Percentiles rank a stretch among this genome's conserved stretches.
phyloP scores from a whole-genome alignment of 2,888 invertebrate genomes.

The Oscheius onirici region DNA sequence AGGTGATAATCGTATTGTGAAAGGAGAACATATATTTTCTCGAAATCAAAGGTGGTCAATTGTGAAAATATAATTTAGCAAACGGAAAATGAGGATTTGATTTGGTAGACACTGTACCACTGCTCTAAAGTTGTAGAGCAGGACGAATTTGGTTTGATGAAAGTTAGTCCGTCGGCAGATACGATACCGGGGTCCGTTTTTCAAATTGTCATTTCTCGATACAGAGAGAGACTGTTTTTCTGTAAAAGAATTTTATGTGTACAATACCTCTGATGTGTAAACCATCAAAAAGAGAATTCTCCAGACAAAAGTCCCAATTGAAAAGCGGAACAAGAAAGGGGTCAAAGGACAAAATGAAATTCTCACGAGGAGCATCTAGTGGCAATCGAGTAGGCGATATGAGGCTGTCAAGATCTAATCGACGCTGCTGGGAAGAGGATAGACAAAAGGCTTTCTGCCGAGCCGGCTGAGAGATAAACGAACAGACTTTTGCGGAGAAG shows the following conservation, averaged over 20 bases:
- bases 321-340: neutral
- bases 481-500: neutral
- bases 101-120: no score
- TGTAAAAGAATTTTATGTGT: neutral
- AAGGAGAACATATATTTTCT: no score
- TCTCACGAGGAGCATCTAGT: neutral
- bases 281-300: neutral
- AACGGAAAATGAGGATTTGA: no score
- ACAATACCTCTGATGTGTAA: neutral
- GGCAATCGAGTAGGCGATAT: constrained; percentile 6
- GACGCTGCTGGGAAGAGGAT: neutral
- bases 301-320: neutral
- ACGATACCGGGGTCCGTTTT: no score
- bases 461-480: neutral
- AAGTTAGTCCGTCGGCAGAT: no score
- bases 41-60: no score
- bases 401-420: constrained; percentile 27
- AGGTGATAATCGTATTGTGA: no score
- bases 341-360: neutral
- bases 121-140: no score
- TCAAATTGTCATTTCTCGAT: no score
- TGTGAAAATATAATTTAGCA: no score
- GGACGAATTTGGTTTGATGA: no score
- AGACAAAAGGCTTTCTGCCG: neutral
- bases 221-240: no score